Evolutionary conservation across 2,797 vertebrate species (phyloP), one percentile per base, ranked within the genome.

Genomic region (Limnodromus scolopaceus): DNA sequence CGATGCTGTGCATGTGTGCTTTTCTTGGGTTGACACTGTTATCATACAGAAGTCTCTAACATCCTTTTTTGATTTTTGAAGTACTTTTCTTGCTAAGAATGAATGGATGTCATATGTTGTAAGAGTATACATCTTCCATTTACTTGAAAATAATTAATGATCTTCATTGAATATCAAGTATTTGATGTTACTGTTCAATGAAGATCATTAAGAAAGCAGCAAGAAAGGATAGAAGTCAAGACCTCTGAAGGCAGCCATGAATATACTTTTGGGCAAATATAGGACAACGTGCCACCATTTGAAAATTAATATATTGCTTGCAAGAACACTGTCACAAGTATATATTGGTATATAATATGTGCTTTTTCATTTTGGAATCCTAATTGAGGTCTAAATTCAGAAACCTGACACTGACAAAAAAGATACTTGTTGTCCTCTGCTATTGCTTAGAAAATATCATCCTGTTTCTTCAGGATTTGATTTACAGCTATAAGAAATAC

Each of bases 331-430:
- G 57, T 95, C 78, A 80, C 27, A 84, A 48, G 70, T 79, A n/a
- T 80, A 30, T 82, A 80, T 68, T 53, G 46, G 49, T 53, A 57
- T 89, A 49, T 74, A 60, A 79, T 91, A 64, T 9, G 7, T 78
- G 19, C 48, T 83, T 97, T 97, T 97, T 97, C 85, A 96, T 97
- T 98, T 96, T 93, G 66, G 89, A 97, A 92, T 97, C 93, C 94
- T 98, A 98, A 97, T 94, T 98, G 93, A 97, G 88, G 89, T 97
- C 97, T 98, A 97, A 97, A 98, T 97, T 98, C 92, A 97, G 91
- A 97, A 98, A 96, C 76, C 84, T 74, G 30, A 82, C 36, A 72
- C 90, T 93, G 80, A 95, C 94, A 94, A 96, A 91, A 95, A 96
- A 95, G 91, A 95, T 91, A 89, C 88, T 82, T 96, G 68, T 97